Conservation (phyloP, 2,797 vertebrate species). For the Decapterus maruadsi region DNA sequence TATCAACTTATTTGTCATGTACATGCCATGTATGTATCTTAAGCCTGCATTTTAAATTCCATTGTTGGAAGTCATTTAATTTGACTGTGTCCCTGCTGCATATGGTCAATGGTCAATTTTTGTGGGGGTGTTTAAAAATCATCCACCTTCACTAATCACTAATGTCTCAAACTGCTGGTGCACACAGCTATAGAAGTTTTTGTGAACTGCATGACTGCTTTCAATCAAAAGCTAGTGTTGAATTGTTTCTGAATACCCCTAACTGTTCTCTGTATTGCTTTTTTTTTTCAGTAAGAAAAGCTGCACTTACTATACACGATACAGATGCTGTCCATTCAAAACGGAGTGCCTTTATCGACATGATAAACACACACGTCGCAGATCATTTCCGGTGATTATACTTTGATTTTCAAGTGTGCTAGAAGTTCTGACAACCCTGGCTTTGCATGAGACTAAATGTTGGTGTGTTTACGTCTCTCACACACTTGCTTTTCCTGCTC, state of each 20-base stretch:
- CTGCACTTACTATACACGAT: constrained; percentile 87
- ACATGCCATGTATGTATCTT: no score
- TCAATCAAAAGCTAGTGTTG: not conserved
- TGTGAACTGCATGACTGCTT: not conserved
- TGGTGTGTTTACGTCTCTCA: not conserved
- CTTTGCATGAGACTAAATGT: no score
- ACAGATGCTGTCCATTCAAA: constrained; percentile 89
- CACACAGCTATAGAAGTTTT: no score
- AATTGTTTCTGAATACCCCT: not conserved
- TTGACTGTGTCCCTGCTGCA: no score
- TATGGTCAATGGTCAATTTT: no score
- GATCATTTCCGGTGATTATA: constrained; percentile 65
- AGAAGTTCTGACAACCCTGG: not conserved
- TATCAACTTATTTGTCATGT: no score
- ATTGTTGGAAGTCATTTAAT: no score
- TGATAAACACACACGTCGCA: constrained; percentile 68
- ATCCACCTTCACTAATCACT: no score
- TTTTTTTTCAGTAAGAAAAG: constrained; percentile 85
- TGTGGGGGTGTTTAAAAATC: no score
- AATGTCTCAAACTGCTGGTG: no score
- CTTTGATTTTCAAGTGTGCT: not conserved
- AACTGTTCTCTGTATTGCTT: not conserved
- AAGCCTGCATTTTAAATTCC: no score
- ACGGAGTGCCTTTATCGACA: constrained; percentile 91
- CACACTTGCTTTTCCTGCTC: not conserved